Evolutionary conservation across 2,113 vertebrate species (phyloP), one percentile per base, ranked within the genome.

Genomic region (Nansenia antarctica): DNA sequence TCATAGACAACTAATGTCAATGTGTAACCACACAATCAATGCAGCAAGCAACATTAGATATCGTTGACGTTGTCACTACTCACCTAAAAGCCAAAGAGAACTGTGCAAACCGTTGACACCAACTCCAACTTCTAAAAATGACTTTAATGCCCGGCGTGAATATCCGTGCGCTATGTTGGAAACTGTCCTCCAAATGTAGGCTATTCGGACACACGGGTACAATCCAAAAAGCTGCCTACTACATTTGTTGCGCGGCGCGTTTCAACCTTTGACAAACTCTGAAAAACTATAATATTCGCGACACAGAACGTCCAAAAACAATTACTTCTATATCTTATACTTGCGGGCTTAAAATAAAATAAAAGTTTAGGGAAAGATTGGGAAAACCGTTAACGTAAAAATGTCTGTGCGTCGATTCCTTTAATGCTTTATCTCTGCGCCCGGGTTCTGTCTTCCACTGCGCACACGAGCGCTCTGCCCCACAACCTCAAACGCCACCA

Each of bases 401-500:
- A 34, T 20, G 22, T 62, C 30, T 35, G 34, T 64, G 37, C 32
- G 27, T 45, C 39, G 15, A 42, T 49, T 14, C 4, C 29, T 67
- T 31, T 22, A 47, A 60, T 66, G 6, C 37, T 67, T 67, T 55
- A 1, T 73, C 58, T 55, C 3, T 2, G 7, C 32, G 27, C 58
- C 3, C 35, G 42, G 55, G 52, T 61, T 27, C 49, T 59, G 27
- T n/a, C 59, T 69, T 65, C 35, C 57, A 49, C 62, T 32, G 30
- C 66, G 59, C 30, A 12, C 68, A 54, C 42, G 34, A 57, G 60
- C 68, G 29, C 45, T 52, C 47, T 37, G 77, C 81, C 68, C 52
- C 65, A n/a, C n/a, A 72, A 30, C 72, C 77, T 73, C 69, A 42
- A 84, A 81, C 82, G 74, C 90, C 88, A 88, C 92, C 91, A 92